Base-by-base conservation (phyloP, 2,797 vertebrate species). In the Sebastes hopkinsi region DNA sequence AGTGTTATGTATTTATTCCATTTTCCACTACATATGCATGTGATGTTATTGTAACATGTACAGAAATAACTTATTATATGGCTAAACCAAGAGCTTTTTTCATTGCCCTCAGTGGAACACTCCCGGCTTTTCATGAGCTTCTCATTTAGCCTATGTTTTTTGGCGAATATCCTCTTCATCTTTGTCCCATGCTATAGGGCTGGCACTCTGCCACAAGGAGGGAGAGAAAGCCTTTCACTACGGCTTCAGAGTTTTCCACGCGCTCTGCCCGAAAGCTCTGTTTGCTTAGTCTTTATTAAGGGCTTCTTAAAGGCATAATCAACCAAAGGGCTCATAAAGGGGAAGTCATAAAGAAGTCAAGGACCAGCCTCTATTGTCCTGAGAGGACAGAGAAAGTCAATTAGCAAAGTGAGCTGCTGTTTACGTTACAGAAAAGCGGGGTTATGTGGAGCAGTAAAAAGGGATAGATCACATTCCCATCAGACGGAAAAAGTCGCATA, bases 221-320 rank as follows among this genome's bases (percentile, higher is more conserved):
- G 30, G 69, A 67, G 71, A 67, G 72, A 81, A 72, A 76, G 54
- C 68, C 76, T 79, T 80, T 88, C 80, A 67, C 75, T 73, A 46
- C 68, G n/a, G 75, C 80, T 67, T 52, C 22, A 0, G 79, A 62
- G 68, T 87, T 91, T 86, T 89, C 80, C 88, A 77, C 83, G 81
- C n/a, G 9, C 77, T 90, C 81, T 74, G 75, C 81, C 81, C 80
- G 86, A 93, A 91, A 90, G 82, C 80, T 61, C 75, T 90, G 87
- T 94, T 94, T 94, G 85, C 89, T 89, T 67, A 90, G 89, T 84
- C 80, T 89, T 92, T 94, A 92, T 92, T 90, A 94, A 92, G 84
- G 85, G 83, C 87, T 82, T 82, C 87, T 90, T 89, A 86, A 92
- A 87, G 87, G 77, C 80, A 81, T 80, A 89, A 88, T 91, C 92